Base-by-base conservation (phyloP, 2,797 vertebrate genomes). In the Poecilia picta region DNA sequence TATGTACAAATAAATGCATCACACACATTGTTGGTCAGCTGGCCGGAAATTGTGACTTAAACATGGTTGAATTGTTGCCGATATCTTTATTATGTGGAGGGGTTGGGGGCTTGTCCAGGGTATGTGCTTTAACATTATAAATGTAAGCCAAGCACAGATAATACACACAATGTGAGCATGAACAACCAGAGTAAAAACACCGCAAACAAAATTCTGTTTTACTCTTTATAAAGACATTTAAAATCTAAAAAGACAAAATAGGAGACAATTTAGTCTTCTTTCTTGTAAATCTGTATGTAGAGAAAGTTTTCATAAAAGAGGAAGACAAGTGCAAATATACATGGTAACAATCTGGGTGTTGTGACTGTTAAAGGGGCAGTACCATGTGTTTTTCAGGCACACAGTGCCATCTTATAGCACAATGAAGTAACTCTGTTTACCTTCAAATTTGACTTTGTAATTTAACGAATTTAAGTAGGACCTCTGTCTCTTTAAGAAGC, bases 1-100 rank as follows among this genome's bases (percentile, higher is more conserved):
- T 46, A 28, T 57, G 66, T 39, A 68, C 66, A 39, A 66, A 76
- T 49, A 85, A 86, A 85, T 62, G 75, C 74, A 68, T 86, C 78
- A 77, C 72, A 74, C 31, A n/a, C 57, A 77, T 84, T 75, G 72
- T 55, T 74, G 0, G 74, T 73, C n/a, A 51, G 41, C 12, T n/a
- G 39, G 25, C 12, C 68, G 13, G 68, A 45, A 71, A 71, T 46
- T 28, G 43, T 46, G n/a, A 25, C 12, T 25, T 41, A 13, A 70
- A 43, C n/a, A 15, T n/a, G 39, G 23, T 7, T 43, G 23, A 10
- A 70, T 23, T 45, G 39, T 41, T 68, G 36, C 39, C 23, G 15
- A 25, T 70, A 45, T 15, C 16, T 10, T 25, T 45, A 15, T 15
- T 70, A 23, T 45, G 0, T 70, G 20, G 39, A 1, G 10, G 39